Conservation (phyloP, 2,888 invertebrate genomes). For the Fragum sueziense region DNA sequence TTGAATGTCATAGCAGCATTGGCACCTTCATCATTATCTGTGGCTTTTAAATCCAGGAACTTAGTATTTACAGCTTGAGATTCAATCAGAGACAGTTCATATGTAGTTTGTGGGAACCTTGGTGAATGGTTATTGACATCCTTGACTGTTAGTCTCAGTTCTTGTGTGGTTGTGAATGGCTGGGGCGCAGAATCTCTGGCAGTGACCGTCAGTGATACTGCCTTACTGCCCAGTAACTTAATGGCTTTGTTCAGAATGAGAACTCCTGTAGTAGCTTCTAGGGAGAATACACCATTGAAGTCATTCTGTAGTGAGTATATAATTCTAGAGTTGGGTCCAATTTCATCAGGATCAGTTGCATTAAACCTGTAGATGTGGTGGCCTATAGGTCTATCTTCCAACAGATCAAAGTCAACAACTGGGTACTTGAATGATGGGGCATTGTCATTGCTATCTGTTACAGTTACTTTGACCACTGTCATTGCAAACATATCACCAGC, state of each 20-base stretch:
- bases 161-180: constrained; percentile 63
- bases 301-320: constrained; percentile 92
- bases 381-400: constrained; percentile 96
- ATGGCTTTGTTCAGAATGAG: constrained; percentile 91
- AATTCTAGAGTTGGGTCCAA: constrained; percentile 93
- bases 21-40: constrained; percentile 74
- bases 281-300: constrained; percentile 89
- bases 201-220: constrained; percentile 64
- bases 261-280: constrained; percentile 93
- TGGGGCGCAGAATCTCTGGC: constrained; percentile 76
- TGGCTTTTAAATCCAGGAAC: constrained; percentile 74
- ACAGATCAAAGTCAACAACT: constrained; percentile 86
- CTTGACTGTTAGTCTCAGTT: constrained; percentile 85
- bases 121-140: constrained; percentile 98
- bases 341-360: constrained; percentile 91
- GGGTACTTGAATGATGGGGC: constrained; percentile 86
- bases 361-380: constrained; percentile 95
- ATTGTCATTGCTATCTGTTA: constrained; percentile 95
- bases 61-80: constrained; percentile 95
- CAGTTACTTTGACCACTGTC: constrained; percentile 90
- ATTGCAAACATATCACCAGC: constrained; percentile 90
- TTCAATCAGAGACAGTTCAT: constrained; percentile 95
- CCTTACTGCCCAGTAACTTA: constrained; percentile 47
- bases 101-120: constrained; percentile 94
- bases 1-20: constrained; percentile 82